Evolutionary conservation across 1,140 invertebrate species (phyloP), one percentile per base, ranked within the genome.

Genomic region (Bombus cullumanus): DNA sequence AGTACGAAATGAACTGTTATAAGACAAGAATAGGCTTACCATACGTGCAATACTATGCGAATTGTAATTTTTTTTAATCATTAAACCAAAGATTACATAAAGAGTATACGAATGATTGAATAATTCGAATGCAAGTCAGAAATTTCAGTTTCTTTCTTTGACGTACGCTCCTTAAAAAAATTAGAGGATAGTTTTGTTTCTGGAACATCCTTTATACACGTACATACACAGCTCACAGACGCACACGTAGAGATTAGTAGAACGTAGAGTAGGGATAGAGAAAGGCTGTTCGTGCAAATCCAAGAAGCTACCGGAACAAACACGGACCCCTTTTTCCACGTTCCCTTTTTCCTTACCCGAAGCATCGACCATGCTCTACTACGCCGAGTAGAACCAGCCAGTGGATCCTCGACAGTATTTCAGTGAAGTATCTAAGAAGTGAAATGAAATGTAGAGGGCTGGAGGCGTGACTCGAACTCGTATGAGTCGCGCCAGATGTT

Each of bases 401-500:
- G 89, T 91, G 88, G 90, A 91, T 92, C 86, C 88, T 88, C 77
- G 86, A 85, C 86, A 85, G 89, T 93, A 91, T 94, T 92, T 92
- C 86, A 93, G 88, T 88, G 89, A 93, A 92, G 92, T 93, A 93
- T 93, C 88, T 91, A 83, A 91, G 86, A 92, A 92, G 85, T 90
- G 84, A 94, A 93, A 94, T 94, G 91, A 93, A 94, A 94, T 94
- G 93, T 94, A 91, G 90, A 90, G 83, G 90, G 90, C 81, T 71
- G 87, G 86, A 92, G 88, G 91, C 90, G 92, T 93, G 92, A 93
- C 93, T 94, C 88, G 92, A 93, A 93, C 88, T 87, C 89, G 86
- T 92, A 93, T 89, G 87, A 93, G 91, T 89, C 86, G 89, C 89
- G 71, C 92, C 92, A 94, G 93, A 93, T 94, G 93, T 93, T 94